A percentile compares a stretch with the other conserved stretches of the same genome.
Evolutionary conservation across 1,140 invertebrate genomes (phyloP).

Genomic region (Mesaphorura yosii): DNA sequence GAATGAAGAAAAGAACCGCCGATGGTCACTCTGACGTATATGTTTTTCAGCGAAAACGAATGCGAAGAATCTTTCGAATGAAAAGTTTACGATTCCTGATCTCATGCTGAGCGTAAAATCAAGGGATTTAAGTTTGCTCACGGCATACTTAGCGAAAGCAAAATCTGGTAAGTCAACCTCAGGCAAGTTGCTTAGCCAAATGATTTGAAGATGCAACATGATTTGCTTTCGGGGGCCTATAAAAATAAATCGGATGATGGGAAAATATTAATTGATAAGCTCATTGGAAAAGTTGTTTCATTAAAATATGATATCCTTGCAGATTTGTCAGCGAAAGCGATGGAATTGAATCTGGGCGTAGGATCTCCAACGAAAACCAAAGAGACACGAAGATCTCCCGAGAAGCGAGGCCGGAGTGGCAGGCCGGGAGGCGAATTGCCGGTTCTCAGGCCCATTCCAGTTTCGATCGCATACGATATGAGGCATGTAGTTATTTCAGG

Average conservation of each 20-base stretch:
- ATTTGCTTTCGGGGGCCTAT: too few species aligned
- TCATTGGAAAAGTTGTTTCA: too few species aligned
- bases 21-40: too few species aligned
- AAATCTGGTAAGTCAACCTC: constrained; percentile 18
- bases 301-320: background rate
- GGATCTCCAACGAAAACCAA: constrained; percentile 7
- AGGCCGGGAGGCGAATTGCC: constrained; percentile 29
- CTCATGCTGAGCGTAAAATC: constrained; percentile 18
- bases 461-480: constrained; percentile 79
- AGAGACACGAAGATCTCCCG: constrained; percentile 17
- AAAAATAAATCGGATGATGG: too few species aligned
- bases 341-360: constrained; percentile 21
- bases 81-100: constrained; percentile 21
- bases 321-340: constrained; percentile 29
- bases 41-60: constrained; percentile 17
- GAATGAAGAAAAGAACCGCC: too few species aligned
- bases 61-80: constrained; percentile 17
- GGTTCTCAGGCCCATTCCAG: constrained; percentile 57
- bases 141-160: constrained; percentile 22
- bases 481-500: too few species aligned
- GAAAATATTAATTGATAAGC: too few species aligned
- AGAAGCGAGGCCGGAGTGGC: constrained; percentile 29
- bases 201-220: too few species aligned
- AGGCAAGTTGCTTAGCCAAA: background rate
- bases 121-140: constrained; percentile 24